These are phyloP conservation scores for Oncopodura yosiiana DNA, from an alignment of 1,140 invertebrate species.

Conservation along the genomic window DNA sequence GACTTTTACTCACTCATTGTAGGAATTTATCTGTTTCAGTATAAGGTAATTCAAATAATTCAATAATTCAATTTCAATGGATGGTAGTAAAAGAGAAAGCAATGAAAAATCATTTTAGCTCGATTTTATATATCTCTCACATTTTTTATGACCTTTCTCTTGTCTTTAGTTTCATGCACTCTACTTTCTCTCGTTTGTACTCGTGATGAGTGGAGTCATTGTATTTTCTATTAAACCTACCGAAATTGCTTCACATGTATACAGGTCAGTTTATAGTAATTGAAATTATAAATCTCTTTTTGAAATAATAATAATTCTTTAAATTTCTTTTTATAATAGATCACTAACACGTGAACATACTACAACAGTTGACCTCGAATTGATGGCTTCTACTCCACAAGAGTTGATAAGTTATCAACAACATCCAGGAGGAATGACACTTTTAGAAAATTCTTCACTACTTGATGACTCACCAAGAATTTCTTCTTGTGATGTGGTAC, in stretches of 20 bases:
- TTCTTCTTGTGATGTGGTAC: too few species aligned
- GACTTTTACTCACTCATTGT: conserved; percentile 76
- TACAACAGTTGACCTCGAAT: conserved; percentile 21
- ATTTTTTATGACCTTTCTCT: not conserved
- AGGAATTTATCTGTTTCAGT: conserved; percentile 69
- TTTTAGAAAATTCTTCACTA: not conserved
- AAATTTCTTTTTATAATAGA: too few species aligned
- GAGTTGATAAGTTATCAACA: not conserved
- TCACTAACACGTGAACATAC: conserved; percentile 22
- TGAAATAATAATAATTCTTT: too few species aligned
- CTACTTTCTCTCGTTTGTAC: conserved; percentile 64
- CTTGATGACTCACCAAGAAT: too few species aligned
- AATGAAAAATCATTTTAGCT: too few species aligned
- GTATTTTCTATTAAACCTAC: conserved; percentile 43
- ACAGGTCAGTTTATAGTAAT: conserved; percentile 1
- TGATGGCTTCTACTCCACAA: conserved; percentile 22
- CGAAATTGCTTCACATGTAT: conserved; percentile 11
- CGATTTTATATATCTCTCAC: too few species aligned
- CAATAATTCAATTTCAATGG: not conserved
- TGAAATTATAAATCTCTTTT: too few species aligned
- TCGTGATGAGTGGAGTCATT: conserved; percentile 65
- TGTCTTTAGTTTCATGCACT: conserved; percentile 59
- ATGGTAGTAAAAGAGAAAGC: too few species aligned
- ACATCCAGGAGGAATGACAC: not conserved
- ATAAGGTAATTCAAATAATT: conserved; percentile 54